Evolutionary conservation across 2,888 invertebrate genomes (phyloP), one percentile per base, ranked within the genome.

Genomic region (Ecdyonurus torrentis): DNA sequence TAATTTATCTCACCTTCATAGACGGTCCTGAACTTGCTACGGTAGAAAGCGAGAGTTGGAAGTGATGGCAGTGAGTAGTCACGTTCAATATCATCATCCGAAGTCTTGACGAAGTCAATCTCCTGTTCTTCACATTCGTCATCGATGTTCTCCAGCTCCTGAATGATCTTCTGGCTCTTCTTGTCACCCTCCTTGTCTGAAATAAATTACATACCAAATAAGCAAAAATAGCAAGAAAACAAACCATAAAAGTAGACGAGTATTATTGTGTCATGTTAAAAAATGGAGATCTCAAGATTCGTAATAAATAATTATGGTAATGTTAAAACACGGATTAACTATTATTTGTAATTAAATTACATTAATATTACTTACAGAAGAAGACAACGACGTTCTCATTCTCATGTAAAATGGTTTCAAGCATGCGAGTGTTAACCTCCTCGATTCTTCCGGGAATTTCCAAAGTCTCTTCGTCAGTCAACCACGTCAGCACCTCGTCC

Each of bases 391-490:
- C 86, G 70, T 91, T 88, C 69, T 91, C 88, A 69, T 91, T 90
- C 73, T 91, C 90, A 65, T 86, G 83, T 66, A 94, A 78, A 67
- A 93, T 88, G 72, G 91, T 92, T 70, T 93, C 92, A 72, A 94
- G 76, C 92, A 94, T 93, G 72, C 83, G 87, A 1, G 83, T 80
- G 71, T 94, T 94, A 52, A 94, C 91, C 76, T 94, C 93, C 73
- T 94, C 94, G 70, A 94, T 94, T 74, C 89, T 86, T 64, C 94
- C 94, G 5, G 92, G 92, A 70, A 92, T 90, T 75, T 93, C 91
- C 10, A 93, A 76, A 2, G 91, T 92, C 67, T 92, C 84, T 72
- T 93, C 92, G 71, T 92, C 91, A 1, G 92, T 92, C 55, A 94
- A 77, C 94, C 94, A 94, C 1, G 90, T 85, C 24, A 94, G 74